Evolutionary conservation across 2,797 vertebrate species (phyloP).

Genomic region (Semotilus atromaculatus): DNA sequence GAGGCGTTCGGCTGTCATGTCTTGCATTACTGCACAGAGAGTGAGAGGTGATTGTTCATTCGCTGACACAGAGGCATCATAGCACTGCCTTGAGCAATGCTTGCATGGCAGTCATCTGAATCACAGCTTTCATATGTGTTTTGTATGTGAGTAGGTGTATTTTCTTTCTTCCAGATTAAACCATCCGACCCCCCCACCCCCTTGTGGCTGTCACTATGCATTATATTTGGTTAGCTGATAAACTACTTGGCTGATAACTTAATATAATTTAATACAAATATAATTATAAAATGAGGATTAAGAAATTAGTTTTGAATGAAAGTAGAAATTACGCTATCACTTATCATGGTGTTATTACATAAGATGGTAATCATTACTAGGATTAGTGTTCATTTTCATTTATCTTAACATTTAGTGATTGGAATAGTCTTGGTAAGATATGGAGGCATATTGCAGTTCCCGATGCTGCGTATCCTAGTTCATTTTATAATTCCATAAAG

Average conservation of each 20-base stretch:
- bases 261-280: background rate
- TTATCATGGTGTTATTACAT: background rate
- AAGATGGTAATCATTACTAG: background rate
- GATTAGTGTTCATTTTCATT: background rate
- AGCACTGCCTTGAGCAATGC: slow-evolving; percentile 50
- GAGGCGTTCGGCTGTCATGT: slow-evolving; percentile 55
- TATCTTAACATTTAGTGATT: background rate
- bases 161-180: slow-evolving; percentile 12
- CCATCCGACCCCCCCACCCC: background rate
- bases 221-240: slow-evolving; percentile 13
- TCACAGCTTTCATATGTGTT: slow-evolving; percentile 23
- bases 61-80: slow-evolving; percentile 40
- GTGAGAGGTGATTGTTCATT: slow-evolving; percentile 49
- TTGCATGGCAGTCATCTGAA: slow-evolving; percentile 38
- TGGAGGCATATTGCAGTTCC: background rate
- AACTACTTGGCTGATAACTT: background rate
- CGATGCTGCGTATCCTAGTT: background rate
- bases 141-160: slow-evolving; percentile 7
- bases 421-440: slow-evolving; percentile 12
- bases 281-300: background rate
- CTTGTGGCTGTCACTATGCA: slow-evolving; percentile 18
- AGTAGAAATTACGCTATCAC: background rate
- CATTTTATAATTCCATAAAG: background rate
- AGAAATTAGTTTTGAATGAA: background rate
- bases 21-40: slow-evolving; percentile 46